Percentiles rank a stretch among this genome's conserved stretches.
phyloP scores from a whole-genome alignment of 2,113 vertebrate genomes.

The Paratilapia polleni region DNA sequence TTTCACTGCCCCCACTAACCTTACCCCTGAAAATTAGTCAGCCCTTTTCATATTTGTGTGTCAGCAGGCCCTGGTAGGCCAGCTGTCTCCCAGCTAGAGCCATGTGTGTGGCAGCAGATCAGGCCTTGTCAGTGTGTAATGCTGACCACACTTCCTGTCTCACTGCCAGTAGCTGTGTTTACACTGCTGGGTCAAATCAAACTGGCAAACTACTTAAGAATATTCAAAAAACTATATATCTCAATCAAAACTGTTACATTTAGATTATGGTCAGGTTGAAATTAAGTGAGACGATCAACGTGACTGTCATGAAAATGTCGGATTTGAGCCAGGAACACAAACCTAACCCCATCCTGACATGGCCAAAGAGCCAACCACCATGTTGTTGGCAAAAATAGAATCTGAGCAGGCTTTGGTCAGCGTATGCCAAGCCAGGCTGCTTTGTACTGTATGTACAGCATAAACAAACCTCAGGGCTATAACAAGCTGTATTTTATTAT shows the following conservation, averaged over 20 bases:
- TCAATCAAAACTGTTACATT: background rate
- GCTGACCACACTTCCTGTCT: constrained; percentile 71
- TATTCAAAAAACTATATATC: background rate
- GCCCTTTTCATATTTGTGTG: constrained; percentile 77
- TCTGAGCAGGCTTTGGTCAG: constrained; percentile 15
- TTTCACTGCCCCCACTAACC: constrained; percentile 24
- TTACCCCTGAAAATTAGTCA: constrained; percentile 77
- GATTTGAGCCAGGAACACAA: background rate
- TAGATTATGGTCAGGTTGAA: background rate
- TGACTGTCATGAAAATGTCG: background rate
- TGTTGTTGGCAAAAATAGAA: constrained; percentile 46
- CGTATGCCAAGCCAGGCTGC: constrained; percentile 36
- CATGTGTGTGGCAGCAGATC: constrained; percentile 77
- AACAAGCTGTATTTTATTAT: background rate
- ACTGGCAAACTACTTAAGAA: background rate
- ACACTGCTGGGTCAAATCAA: constrained; percentile 28
- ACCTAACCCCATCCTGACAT: background rate
- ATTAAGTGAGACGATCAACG: background rate
- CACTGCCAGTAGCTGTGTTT: constrained; percentile 69
- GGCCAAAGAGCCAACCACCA: constrained; percentile 30
- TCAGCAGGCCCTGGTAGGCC: constrained; percentile 73
- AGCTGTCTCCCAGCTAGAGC: constrained; percentile 79
- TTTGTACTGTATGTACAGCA: constrained; percentile 39
- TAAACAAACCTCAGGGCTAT: background rate
- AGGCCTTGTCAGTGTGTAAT: constrained; percentile 67